Evolutionary conservation across 1,140 invertebrate species (phyloP).

Genomic region (Ostrea denselamellosa): DNA sequence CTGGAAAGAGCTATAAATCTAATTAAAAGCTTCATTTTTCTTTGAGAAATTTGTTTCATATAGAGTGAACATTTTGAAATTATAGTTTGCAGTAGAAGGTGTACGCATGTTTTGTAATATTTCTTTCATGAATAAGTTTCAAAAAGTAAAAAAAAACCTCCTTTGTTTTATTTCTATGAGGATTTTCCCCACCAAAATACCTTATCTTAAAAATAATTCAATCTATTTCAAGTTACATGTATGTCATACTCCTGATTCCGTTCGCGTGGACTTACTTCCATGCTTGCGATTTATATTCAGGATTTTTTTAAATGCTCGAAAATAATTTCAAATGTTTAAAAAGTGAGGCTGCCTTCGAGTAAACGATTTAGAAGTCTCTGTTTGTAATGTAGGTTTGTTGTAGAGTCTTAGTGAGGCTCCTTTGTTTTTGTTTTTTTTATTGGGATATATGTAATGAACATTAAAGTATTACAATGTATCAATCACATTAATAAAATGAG

Average conservation of each 20-base stretch:
- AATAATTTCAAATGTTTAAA: slow-evolving; percentile 15
- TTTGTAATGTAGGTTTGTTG: no score
- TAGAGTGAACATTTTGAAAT: background rate
- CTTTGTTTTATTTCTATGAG: background rate
- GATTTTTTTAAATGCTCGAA: background rate
- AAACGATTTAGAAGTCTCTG: no score
- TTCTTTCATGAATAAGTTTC: background rate
- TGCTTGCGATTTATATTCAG: background rate
- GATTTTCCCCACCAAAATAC: background rate
- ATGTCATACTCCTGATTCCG: background rate
- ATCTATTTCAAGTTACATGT: background rate
- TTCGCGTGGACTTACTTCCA: no score
- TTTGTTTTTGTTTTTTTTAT: background rate
- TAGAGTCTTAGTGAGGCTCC: background rate
- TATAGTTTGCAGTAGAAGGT: background rate
- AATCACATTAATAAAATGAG: no score
- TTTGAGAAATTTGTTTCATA: slow-evolving; percentile 8
- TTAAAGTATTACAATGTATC: background rate
- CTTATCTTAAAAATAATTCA: background rate
- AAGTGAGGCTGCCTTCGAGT: background rate
- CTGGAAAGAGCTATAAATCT: slow-evolving; percentile 1
- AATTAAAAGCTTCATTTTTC: background rate
- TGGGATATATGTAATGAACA: background rate
- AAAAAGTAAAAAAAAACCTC: background rate
- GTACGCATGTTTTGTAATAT: background rate